Evolutionary conservation across 2,113 vertebrate genomes (phyloP).

Genomic region (Chinchilla lanigera): DNA sequence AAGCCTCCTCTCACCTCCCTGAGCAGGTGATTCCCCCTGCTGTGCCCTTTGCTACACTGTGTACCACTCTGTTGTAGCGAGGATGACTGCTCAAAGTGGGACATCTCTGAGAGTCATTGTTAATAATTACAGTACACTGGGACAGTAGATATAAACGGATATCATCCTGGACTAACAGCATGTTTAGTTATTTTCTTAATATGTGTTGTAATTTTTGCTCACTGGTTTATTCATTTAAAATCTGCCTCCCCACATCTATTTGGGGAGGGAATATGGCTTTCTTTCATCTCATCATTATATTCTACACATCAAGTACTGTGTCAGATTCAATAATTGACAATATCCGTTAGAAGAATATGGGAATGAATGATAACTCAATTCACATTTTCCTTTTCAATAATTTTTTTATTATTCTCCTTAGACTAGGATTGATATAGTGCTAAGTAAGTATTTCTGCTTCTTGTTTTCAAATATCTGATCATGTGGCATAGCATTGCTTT

Average conservation of each 20-base stretch:
- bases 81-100: not conserved
- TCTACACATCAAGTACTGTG: not conserved
- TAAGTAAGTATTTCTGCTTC: constrained; percentile 11
- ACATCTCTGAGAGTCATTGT: not conserved
- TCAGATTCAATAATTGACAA: constrained; percentile 23
- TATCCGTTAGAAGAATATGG: not conserved
- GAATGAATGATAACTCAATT: constrained; percentile 42
- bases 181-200: not conserved
- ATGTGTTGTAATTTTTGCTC: not conserved
- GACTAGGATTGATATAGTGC: constrained; percentile 9
- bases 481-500: constrained; percentile 35
- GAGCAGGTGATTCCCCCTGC: not conserved
- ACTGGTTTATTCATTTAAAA: not conserved
- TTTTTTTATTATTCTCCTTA: constrained; percentile 46
- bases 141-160: not conserved
- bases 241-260: not conserved
- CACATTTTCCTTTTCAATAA: constrained; percentile 43
- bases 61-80: not conserved
- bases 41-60: not conserved
- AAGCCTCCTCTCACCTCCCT: not conserved
- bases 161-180: not conserved
- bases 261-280: not conserved
- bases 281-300: not conserved
- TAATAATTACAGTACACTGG: not conserved
- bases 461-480: constrained; percentile 33